These are phyloP conservation scores for Lepidocolaptes lacrymiger DNA, from an alignment of 2,797 vertebrate genomes.

Conservation along the genomic window DNA sequence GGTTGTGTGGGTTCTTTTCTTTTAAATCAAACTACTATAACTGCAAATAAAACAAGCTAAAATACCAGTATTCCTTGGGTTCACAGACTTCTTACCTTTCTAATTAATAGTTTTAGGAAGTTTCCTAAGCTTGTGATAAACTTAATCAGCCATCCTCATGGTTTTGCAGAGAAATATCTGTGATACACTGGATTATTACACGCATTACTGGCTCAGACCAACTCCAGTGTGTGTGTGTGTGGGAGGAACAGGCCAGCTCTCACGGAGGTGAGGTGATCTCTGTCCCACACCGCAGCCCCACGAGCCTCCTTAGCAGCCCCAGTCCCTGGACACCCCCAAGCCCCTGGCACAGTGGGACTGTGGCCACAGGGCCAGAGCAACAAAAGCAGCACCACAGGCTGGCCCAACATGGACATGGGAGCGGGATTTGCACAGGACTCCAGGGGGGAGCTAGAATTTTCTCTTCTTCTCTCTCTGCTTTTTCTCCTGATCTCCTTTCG, in stretches of 20 bases:
- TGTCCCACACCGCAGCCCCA: background rate
- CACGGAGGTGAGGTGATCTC: too few species aligned
- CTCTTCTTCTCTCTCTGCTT: background rate
- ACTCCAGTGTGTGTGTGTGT: too few species aligned
- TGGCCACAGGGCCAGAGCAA: background rate
- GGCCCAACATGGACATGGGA: too few species aligned
- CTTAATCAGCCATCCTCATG: background rate
- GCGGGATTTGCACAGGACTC: too few species aligned
- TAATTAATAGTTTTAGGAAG: background rate
- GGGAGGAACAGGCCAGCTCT: too few species aligned
- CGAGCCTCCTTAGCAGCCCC: too few species aligned
- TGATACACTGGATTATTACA: too few species aligned
- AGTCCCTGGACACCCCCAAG: too few species aligned
- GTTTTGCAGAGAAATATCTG: background rate
- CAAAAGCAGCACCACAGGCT: background rate
- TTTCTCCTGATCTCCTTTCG: background rate
- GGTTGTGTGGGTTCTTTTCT: rapidly evolving
- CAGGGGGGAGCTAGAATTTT: background rate
- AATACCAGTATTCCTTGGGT: background rate
- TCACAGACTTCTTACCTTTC: background rate
- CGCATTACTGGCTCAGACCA: too few species aligned
- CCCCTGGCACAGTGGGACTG: too few species aligned
- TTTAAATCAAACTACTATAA: background rate
- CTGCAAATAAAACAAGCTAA: background rate
- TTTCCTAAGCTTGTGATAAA: background rate